These are phyloP conservation scores for Sphinx pinastri DNA, from an alignment of 2,888 invertebrate species.

Conservation along the genomic window DNA sequence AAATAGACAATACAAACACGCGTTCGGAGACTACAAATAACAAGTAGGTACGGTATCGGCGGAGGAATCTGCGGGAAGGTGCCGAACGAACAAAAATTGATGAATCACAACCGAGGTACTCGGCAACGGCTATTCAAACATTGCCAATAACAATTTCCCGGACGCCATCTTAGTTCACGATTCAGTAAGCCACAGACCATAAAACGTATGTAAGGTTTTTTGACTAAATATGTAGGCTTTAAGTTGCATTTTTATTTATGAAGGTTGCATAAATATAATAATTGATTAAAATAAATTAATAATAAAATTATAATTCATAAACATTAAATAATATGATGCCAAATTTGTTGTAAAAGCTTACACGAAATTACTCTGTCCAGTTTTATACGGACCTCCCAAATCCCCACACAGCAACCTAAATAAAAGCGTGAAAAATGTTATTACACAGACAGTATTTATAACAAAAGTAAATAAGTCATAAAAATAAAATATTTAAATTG, in stretches of 20 bases:
- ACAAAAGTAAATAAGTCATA: slow-evolving; percentile 10
- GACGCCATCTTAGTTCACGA: slow-evolving; percentile 69
- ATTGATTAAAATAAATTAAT: not conserved
- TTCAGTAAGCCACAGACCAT: slow-evolving; percentile 51
- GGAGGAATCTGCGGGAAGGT: slow-evolving; percentile 48
- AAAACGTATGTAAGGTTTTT: slow-evolving; percentile 19
- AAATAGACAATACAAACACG: slow-evolving; percentile 52
- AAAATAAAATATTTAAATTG: slow-evolving; percentile 23
- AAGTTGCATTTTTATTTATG: no score
- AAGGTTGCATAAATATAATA: not conserved
- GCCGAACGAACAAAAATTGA: slow-evolving; percentile 62
- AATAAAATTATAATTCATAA: not conserved
- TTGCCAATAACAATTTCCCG: slow-evolving; percentile 69
- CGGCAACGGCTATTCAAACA: slow-evolving; percentile 43
- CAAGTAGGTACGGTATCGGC: slow-evolving; percentile 36
- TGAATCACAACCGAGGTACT: slow-evolving; percentile 49
- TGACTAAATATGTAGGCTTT: no score
- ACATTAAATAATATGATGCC: not conserved
- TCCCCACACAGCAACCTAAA: not conserved
- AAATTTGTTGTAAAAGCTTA: not conserved
- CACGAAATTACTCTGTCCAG: not conserved
- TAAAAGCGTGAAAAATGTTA: slow-evolving; percentile 1
- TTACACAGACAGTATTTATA: not conserved
- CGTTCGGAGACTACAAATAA: slow-evolving; percentile 37
- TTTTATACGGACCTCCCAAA: not conserved